Base-by-base conservation (phyloP, 2,113 vertebrate genomes). In the Aplodontia rufa region DNA sequence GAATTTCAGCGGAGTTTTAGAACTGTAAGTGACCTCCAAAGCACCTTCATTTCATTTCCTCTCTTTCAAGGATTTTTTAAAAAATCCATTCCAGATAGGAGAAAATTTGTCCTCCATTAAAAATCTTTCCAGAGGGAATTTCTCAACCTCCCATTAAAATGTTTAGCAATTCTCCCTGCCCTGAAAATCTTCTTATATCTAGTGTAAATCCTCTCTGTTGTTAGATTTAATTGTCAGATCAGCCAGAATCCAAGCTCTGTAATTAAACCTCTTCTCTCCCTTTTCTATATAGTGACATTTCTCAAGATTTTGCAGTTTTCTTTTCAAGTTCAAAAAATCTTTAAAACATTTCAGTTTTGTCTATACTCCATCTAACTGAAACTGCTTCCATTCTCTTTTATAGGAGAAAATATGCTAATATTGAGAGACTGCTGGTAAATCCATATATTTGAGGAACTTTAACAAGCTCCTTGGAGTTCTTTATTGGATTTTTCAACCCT, bases 41-140 rank as follows among this genome's bases (percentile, higher is more conserved):
- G 10, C 53, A 95, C 85, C 45, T 94, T 96, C 47, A 96, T 94
- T 95, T 90, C 53, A n/a, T 88, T 88, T 87, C 37, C 51, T 92
- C 75, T 90, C 84, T 92, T 96, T 90, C 53, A 96, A 82, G 45
- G 55, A 93, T 89, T 95, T 88, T 93, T 89, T 80, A n/a, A n/a
- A n/a, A n/a, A n/a, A 74, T 79, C 51, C 89, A 87, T 93, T 91
- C 51, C 51, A 90, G 79, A 80, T 90, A 94, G 79, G 64, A 94
- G 51, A 93, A 51, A 95, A 94, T 95, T 94, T 95, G 87, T 96
- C 79, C 75, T 91, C 82, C 71, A 86, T 86, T 97, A 55, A 87
- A 94, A 51, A 96, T 84, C 58, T 96, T 96, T 96, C 97, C 95
- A 95, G 84, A 94, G 96, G 93, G 91, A 95, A 95, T 96, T 94